Evolutionary conservation across 2,888 invertebrate species (phyloP), one percentile per base, ranked within the genome.

Genomic region (Oscheius onirici): DNA sequence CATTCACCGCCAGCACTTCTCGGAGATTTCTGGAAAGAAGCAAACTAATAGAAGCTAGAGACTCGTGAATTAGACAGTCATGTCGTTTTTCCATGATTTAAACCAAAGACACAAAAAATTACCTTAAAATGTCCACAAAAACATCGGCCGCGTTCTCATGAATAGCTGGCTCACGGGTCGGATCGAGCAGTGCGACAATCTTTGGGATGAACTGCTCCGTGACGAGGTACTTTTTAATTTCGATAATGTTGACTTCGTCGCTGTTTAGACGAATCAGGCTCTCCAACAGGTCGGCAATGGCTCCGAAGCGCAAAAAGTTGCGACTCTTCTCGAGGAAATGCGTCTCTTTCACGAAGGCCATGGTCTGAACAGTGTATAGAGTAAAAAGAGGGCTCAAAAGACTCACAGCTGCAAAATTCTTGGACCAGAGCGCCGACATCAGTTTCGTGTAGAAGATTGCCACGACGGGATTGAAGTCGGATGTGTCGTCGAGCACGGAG

Each of bases 381-480:
- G 26, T 13, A 24, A 2, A 22, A 55, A 55, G 2, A 34, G 3
- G 13, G 2, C 20, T 24, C 8, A 44, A 72, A 17, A 52, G 10
- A 63, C 34, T 28, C 20, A 66, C 66, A 17, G 58, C 58, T 20
- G 40, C 58, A 58, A 58, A 58, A n/a, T 58, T 41, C 41, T 58
- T 58, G 1, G 58, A 40, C 40, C 40, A 41, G 13, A 58, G 1
- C 5, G 41, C 20, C 6, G 10, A 11, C 40, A 81, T 66, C 46
- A 81, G 74, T 51, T 78, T 77, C 6, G 63, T 73, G 66, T 74
- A 81, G 55, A 80, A 81, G n/a, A 77, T 75, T 22, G 78, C 77
- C n/a, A 73, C 57, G 1, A 80, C 57, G 24, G 76, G 76, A 66
- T 77, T 76, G 60, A 80, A 43, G 22, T 69, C 68, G n/a, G 34